These are phyloP conservation scores for Ambastaia sidthimunki DNA, from an alignment of 2,797 vertebrate genomes.

Conservation along the genomic window DNA sequence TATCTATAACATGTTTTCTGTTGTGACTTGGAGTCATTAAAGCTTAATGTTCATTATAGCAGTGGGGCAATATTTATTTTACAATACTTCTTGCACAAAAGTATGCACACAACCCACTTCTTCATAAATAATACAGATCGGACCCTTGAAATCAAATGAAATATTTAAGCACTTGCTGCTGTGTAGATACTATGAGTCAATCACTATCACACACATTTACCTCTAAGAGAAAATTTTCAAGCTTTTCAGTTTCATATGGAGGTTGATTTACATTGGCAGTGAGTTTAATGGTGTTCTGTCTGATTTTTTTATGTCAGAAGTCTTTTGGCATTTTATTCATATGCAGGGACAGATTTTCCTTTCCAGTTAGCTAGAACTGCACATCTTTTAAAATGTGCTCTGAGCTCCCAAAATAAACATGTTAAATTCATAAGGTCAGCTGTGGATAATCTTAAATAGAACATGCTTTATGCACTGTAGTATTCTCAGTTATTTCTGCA, in stretches of 20 bases:
- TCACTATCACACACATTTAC: constrained; percentile 55
- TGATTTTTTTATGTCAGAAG: constrained; percentile 22
- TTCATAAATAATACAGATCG: constrained; percentile 70
- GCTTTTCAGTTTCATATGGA: background rate
- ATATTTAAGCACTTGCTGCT: constrained; percentile 68
- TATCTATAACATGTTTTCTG: constrained; percentile 54
- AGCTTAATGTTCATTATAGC: constrained; percentile 59
- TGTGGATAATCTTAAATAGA: constrained; percentile 75
- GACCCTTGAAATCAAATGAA: constrained; percentile 68
- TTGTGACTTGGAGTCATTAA: constrained; percentile 61
- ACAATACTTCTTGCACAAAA: constrained; percentile 60
- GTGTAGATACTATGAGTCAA: constrained; percentile 57
- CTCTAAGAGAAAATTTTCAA: constrained; percentile 33
- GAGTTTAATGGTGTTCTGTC: background rate
- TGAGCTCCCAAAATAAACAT: constrained; percentile 73
- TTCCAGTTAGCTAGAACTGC: constrained; percentile 69
- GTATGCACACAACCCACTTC: constrained; percentile 50
- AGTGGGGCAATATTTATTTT: constrained; percentile 64
- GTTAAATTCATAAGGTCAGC: constrained; percentile 80
- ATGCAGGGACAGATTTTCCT: constrained; percentile 66
- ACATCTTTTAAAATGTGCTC: constrained; percentile 4
- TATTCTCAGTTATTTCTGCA: constrained; percentile 67
- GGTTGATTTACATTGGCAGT: too few relatives aligned
- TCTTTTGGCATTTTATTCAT: constrained; percentile 56
- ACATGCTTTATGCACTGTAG: constrained; percentile 72